These are phyloP conservation scores for human DNA, from an alignment of 2,113 vertebrate species.

Conservation along the genomic window GRCh38 chr21:16245501-16246000, in stretches of 20 bases:
- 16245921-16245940: not conserved
- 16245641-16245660: not conserved
- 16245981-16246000: not conserved
- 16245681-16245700: not conserved
- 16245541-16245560: too few relatives aligned
- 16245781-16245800: not conserved
- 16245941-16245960: slow-evolving; percentile 1
- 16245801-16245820: not conserved
- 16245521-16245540: not conserved
- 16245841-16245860: not conserved
- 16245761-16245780: not conserved
- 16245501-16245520: not conserved
- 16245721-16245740: not conserved
- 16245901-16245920: not conserved
- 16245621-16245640: not conserved
- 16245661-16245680: not conserved
- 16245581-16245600: too few relatives aligned
- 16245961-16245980: not conserved
- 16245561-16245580: too few relatives aligned
- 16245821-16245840: not conserved
- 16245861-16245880: not conserved
- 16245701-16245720: not conserved
- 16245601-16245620: too few relatives aligned
- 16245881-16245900: not conserved
- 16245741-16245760: not conserved